Conservation (phyloP, 2,797 vertebrate genomes). For the Hydrocynus forskahlii region DNA sequence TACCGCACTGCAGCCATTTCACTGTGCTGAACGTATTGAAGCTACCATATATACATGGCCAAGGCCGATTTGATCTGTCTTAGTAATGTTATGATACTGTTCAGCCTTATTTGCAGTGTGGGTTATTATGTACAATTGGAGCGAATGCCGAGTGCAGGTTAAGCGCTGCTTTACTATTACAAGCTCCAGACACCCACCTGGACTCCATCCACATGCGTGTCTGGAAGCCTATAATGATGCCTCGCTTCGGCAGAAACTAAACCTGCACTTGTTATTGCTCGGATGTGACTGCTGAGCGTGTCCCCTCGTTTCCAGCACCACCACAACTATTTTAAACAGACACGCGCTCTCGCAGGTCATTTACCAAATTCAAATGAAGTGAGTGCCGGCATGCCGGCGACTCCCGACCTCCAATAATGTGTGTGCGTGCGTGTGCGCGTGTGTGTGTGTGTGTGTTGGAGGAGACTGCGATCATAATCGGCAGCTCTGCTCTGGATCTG, state of each 20-base stretch:
- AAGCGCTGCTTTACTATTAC: constrained; percentile 47
- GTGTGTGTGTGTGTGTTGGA: constrained; percentile 51
- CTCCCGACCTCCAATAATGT: constrained; percentile 66
- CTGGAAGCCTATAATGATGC: constrained; percentile 54
- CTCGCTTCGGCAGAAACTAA: constrained; percentile 37
- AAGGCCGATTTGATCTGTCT: neutral
- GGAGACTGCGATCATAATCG: constrained; percentile 65
- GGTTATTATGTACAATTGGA: constrained; percentile 35
- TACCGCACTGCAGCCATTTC: neutral
- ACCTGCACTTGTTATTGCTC: constrained; percentile 50
- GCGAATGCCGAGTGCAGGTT: constrained; percentile 38
- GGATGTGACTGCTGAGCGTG: constrained; percentile 22
- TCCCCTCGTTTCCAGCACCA: neutral
- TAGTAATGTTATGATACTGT: constrained; percentile 12
- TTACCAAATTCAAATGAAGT: constrained; percentile 60
- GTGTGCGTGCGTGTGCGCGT: constrained; percentile 49
- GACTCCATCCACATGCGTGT: constrained; percentile 13
- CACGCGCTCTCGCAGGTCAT: constrained; percentile 55
- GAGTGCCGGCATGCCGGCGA: constrained; percentile 52
- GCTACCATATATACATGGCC: neutral
- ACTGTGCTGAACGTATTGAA: neutral
- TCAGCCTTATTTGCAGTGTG: constrained; percentile 7
- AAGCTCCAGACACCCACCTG: constrained; percentile 35
- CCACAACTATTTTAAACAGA: constrained; percentile 61
- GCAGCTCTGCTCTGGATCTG: constrained; percentile 59